These are phyloP conservation scores for Oligia latruncula DNA, from an alignment of 2,888 invertebrate genomes.

Conservation along the genomic window DNA sequence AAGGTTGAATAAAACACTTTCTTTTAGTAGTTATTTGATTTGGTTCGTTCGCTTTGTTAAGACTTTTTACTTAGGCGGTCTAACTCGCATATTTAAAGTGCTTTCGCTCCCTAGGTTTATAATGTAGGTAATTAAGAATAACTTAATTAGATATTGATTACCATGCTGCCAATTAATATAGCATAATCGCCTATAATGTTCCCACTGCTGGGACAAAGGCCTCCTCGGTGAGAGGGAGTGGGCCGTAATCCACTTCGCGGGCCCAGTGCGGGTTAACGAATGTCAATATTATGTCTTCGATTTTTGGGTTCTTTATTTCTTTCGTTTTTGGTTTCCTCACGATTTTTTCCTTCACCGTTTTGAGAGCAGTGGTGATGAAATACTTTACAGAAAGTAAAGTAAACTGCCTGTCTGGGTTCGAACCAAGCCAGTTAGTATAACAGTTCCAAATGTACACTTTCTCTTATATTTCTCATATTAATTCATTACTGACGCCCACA, in stretches of 20 bases:
- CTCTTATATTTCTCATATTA: background rate
- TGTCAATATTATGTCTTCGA: too few species aligned
- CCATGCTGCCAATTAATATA: background rate
- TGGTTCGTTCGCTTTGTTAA: background rate
- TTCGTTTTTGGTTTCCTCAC: too few species aligned
- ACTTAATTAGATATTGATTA: background rate
- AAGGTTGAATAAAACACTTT: background rate
- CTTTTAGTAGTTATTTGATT: background rate
- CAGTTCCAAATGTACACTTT: background rate
- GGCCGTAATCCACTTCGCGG: too few species aligned
- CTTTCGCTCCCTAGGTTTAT: background rate
- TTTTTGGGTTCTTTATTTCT: too few species aligned
- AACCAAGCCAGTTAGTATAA: background rate
- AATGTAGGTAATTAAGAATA: background rate
- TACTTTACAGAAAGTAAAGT: background rate
- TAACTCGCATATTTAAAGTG: too few species aligned
- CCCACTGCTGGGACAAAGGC: too few species aligned
- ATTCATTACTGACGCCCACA: background rate
- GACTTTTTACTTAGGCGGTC: background rate
- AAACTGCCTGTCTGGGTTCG: background rate
- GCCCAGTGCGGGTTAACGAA: too few species aligned
- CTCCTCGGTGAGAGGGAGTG: too few species aligned
- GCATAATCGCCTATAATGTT: too few species aligned
- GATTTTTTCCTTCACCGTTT: too few species aligned
- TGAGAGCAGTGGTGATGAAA: too few species aligned